A percentile compares a stretch with the other conserved stretches of the same genome.
phyloP scores from a whole-genome alignment of 1,140 invertebrate species.

The Procambarus clarkii region DNA sequence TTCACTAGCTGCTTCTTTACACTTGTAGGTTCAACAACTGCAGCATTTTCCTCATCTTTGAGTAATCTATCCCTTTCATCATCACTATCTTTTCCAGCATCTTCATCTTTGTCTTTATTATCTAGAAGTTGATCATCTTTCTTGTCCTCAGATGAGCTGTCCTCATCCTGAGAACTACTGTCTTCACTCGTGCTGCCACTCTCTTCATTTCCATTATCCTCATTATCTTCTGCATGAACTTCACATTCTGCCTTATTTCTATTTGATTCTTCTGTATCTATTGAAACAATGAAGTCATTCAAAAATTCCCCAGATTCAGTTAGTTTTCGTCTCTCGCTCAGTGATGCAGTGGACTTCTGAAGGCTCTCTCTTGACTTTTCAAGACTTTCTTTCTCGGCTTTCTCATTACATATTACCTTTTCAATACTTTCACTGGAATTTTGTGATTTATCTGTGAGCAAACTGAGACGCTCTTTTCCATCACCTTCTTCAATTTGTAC shows the following conservation, averaged over 20 bases:
- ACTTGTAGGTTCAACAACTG: constrained; percentile 12
- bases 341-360: constrained; percentile 7
- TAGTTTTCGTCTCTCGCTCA: constrained; percentile 37
- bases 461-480: constrained; percentile 30
- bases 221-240: constrained; percentile 51
- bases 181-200: background rate
- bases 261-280: constrained; percentile 22
- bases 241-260: constrained; percentile 52
- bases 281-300: constrained; percentile 49
- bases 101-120: constrained; percentile 3
- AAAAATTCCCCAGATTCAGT: constrained; percentile 58
- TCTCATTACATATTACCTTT: constrained; percentile 26
- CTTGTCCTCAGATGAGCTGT: background rate
- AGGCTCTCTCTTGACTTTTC: constrained; percentile 46
- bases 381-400: constrained; percentile 43
- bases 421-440: constrained; percentile 49
- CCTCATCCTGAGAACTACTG: background rate
- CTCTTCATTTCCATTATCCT: background rate
- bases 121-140: background rate
- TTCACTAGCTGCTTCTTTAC: background rate
- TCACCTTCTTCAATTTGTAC: constrained; percentile 36
- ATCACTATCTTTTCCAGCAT: background rate
- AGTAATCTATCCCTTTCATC: background rate
- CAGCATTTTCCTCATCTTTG: background rate
- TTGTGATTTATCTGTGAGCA: constrained; percentile 28